A percentile compares a stretch with the other conserved stretches of the same genome.
Conservation (phyloP, 2,888 invertebrate genomes). For the Muscina levida region DNA sequence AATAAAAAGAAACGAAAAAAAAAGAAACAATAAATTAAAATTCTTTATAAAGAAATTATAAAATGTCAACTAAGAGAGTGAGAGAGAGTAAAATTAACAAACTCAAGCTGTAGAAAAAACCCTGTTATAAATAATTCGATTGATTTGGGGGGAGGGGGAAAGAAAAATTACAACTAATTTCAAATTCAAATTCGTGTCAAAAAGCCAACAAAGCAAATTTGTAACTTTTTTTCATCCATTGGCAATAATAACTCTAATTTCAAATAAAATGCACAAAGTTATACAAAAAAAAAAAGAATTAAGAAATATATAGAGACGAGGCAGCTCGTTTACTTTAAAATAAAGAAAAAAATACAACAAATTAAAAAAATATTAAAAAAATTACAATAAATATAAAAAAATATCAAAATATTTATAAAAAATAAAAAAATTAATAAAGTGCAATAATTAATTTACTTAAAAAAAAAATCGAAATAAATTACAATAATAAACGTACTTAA, state of each 20-base stretch:
- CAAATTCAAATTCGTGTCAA: constrained; percentile 25
- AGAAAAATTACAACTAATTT: no score
- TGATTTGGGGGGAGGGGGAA: no score
- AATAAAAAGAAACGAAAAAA: constrained; percentile 65
- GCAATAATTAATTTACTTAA: no score
- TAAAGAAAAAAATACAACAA: constrained; percentile 21
- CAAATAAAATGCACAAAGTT: constrained; percentile 66
- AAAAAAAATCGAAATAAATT: no score
- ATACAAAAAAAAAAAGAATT: constrained; percentile 40
- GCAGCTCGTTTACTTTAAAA: constrained; percentile 15
- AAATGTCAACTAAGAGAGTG: background rate
- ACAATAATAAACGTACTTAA: no score
- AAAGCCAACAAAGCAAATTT: constrained; percentile 62
- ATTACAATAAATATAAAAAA: background rate
- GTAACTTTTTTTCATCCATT: constrained; percentile 47
- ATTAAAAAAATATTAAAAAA: constrained; percentile 12
- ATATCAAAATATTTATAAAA: no score
- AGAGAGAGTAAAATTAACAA: constrained; percentile 16
- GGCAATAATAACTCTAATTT: constrained; percentile 55
- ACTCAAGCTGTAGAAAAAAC: no score
- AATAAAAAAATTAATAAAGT: no score
- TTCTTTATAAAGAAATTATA: constrained; percentile 1
- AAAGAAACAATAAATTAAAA: constrained; percentile 35
- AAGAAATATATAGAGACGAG: constrained; percentile 29
- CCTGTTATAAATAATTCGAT: no score